A percentile compares a stretch with the other conserved stretches of the same genome.
Evolutionary conservation across 1,140 invertebrate species (phyloP).

Genomic region (Ctenoplectra terminalis): DNA sequence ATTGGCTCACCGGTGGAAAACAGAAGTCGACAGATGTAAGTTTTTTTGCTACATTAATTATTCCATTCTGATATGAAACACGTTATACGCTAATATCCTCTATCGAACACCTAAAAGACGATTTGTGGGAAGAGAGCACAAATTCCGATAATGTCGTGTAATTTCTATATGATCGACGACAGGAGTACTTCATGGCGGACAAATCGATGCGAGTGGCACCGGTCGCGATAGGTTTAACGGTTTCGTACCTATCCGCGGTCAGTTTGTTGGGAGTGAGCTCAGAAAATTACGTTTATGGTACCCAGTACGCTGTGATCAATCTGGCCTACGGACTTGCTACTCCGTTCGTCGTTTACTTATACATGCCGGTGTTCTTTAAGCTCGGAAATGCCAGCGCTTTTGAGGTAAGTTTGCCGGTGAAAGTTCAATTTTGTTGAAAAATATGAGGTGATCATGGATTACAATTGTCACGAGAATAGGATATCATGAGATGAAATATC

Average conservation of each 20-base stretch:
- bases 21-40: slow-evolving; percentile 91
- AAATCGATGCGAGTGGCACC: slow-evolving; percentile 90
- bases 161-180: neutral
- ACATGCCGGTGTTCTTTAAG: slow-evolving; percentile 94
- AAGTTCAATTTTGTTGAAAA: neutral
- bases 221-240: slow-evolving; percentile 94
- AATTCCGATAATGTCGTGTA: neutral
- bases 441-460: too few relatives aligned
- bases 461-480: too few relatives aligned
- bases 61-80: neutral
- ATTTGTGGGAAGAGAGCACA: neutral
- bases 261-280: slow-evolving; percentile 94
- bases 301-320: slow-evolving; percentile 93
- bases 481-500: too few relatives aligned
- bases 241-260: slow-evolving; percentile 97
- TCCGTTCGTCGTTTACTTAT: slow-evolving; percentile 91
- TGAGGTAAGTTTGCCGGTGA: slow-evolving; percentile 84
- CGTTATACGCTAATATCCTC: too few relatives aligned
- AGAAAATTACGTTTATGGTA: slow-evolving; percentile 93
- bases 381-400: slow-evolving; percentile 93
- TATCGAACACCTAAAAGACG: too few relatives aligned
- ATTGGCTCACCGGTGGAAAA: slow-evolving; percentile 90
- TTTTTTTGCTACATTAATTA: neutral
- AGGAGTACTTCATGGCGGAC: slow-evolving; percentile 93
- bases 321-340: slow-evolving; percentile 91